These are phyloP conservation scores for Etheostoma perlongum DNA, from an alignment of 2,797 vertebrate genomes.

Conservation along the genomic window DNA sequence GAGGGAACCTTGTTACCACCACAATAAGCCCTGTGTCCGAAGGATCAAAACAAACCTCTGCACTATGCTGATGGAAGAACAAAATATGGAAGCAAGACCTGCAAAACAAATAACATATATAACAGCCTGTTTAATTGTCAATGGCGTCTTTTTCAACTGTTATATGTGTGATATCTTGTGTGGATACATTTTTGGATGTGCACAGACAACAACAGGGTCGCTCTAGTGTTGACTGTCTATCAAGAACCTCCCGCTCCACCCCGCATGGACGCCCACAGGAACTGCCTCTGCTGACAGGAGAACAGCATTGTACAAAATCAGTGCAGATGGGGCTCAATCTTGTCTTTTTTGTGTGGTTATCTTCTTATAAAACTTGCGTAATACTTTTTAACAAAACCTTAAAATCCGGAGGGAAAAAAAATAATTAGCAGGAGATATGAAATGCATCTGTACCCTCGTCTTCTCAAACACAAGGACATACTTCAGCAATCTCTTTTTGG, in stretches of 20 bases:
- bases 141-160: constrained; percentile 1
- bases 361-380: not conserved
- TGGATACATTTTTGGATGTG: constrained; percentile 13
- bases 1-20: constrained; percentile 52
- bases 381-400: not conserved
- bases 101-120: not conserved
- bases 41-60: constrained; percentile 51
- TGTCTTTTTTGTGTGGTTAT: constrained; percentile 2
- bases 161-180: constrained; percentile 9
- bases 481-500: constrained; percentile 32
- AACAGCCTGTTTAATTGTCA: constrained; percentile 19
- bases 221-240: constrained; percentile 14
- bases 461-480: constrained; percentile 41
- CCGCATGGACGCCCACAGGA: constrained; percentile 1
- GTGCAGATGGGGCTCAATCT: constrained; percentile 2
- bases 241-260: not conserved
- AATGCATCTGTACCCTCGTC: constrained; percentile 29
- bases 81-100: constrained; percentile 2
- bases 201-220: constrained; percentile 1
- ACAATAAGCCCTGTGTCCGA: constrained; percentile 54
- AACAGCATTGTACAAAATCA: constrained; percentile 9
- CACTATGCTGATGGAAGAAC: constrained; percentile 20
- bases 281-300: not conserved
- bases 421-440: constrained; percentile 14
- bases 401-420: not conserved